Base-by-base conservation (phyloP, 2,113 vertebrate genomes). In the Gracilinanus agilis region DNA sequence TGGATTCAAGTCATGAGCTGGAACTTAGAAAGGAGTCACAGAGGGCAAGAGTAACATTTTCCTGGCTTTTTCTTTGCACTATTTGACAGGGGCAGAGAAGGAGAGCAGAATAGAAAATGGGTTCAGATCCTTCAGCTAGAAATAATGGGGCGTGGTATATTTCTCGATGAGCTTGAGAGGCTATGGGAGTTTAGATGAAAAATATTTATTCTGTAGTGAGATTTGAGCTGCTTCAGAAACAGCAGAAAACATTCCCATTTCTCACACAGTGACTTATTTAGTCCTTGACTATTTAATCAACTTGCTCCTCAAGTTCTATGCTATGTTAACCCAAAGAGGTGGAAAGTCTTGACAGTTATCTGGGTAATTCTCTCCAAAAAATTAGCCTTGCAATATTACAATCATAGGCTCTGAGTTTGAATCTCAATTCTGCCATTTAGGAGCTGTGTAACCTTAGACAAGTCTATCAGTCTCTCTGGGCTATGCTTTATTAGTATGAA, bases 141-240 rank as follows among this genome's bases (percentile, higher is more conserved):
- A 91, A n/a, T 29, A 61, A 93, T 21, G 13, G 91, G 13, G 12
- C 10, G n/a, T 13, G 88, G 29, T 55, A n/a, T 2, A 2, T 88
- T 92, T 96, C 53, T 93, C 49, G 54, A 10, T 21, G 11, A 24
- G 44, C 49, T 25, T 9, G 29, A 44, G 58, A 94, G 24, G 55
- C 90, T 92, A 24, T 40, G 61, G 83, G 95, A 54, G 89, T 7
- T 83, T 44, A 61, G 55, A 55, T 93, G 90, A 90, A 90, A 95
- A 90, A 55, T 61, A 89, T 53, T 88, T 93, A 75, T 91, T 95
- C 94, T n/a, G 83, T 11, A n/a, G 24, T 24, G 92, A 90, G 55
- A 94, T 93, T 5, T 9, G 23, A 54, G 53, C 56, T 75, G 21
- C n/a, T 19, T 89, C 12, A 91, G 2, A 90, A 92, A 25, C 0